These are phyloP conservation scores for Orchesella cincta DNA, from an alignment of 1,140 invertebrate species.

Conservation along the genomic window DNA sequence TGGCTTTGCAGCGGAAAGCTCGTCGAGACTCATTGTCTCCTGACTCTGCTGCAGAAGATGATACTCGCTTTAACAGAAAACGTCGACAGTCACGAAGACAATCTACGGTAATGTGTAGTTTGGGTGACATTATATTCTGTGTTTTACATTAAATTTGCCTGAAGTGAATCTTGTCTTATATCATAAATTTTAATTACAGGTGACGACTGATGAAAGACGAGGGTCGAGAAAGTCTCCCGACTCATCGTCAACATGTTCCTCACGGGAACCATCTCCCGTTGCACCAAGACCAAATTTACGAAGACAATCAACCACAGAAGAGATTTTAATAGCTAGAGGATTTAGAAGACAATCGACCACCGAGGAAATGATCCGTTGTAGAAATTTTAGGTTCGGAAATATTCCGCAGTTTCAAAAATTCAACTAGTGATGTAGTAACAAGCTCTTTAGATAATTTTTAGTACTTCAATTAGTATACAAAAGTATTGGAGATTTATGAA, in stretches of 20 bases:
- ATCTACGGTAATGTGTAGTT: conserved; percentile 44
- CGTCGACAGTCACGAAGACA: conserved; percentile 67
- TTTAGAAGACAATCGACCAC: conserved; percentile 86
- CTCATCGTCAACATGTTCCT: conserved; percentile 71
- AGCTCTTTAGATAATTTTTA: too few species aligned
- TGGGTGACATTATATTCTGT: background rate
- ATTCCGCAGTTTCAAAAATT: too few species aligned
- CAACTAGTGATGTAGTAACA: too few species aligned
- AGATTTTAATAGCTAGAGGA: conserved; percentile 84
- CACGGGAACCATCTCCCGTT: conserved; percentile 60
- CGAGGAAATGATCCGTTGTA: conserved; percentile 86
- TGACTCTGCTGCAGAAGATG: conserved; percentile 69
- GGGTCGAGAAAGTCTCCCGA: conserved; percentile 65
- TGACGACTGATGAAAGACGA: conserved; percentile 55
- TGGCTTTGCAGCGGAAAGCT: conserved; percentile 63
- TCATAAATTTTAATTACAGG: conserved; percentile 25
- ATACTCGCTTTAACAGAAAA: conserved; percentile 60
- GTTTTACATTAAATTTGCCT: background rate
- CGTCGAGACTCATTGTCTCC: conserved; percentile 81
- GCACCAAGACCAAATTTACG: conserved; percentile 69
- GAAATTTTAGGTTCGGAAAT: conserved; percentile 68
- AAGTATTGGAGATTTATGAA: too few species aligned
- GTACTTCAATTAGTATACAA: too few species aligned
- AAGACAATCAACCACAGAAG: conserved; percentile 85
- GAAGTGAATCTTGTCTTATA: too few species aligned